Percentiles rank a stretch among this genome's conserved stretches.
Evolutionary conservation across 2,113 vertebrate genomes (phyloP).

Genomic region (Arvicanthis niloticus): DNA sequence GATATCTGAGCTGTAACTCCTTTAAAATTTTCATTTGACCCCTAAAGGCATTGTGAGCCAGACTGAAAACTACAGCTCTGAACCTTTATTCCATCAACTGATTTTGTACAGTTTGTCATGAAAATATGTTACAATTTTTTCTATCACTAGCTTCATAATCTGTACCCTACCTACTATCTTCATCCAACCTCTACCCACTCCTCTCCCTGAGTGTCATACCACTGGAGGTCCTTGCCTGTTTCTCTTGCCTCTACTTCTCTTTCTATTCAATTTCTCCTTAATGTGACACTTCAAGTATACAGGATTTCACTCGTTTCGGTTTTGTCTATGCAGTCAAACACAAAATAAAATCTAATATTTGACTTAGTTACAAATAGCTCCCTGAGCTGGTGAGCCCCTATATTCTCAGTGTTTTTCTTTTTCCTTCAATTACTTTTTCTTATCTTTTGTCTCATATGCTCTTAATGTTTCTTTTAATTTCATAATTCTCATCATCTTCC

Average conservation of each 20-base stretch:
- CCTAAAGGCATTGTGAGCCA: not conserved
- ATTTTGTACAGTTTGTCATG: not conserved
- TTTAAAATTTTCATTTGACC: not conserved
- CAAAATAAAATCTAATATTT: not conserved
- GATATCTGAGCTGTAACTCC: not conserved
- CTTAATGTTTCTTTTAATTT: not conserved
- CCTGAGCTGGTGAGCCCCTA: not conserved
- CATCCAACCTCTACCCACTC: rapidly evolving
- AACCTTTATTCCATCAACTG: not conserved
- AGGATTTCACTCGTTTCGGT: not conserved
- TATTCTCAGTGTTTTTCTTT: not conserved
- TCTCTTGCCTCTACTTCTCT: not conserved
- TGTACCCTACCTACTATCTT: not conserved
- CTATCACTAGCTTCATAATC: too few species aligned
- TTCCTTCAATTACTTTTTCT: not conserved
- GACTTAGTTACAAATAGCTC: not conserved
- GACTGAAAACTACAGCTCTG: not conserved
- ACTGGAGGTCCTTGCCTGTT: not conserved
- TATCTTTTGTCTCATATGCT: not conserved
- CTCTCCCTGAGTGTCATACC: rapidly evolving
- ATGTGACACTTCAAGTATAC: not conserved
- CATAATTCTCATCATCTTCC: not conserved
- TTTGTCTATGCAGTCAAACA: not conserved
- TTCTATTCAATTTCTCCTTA: not conserved
- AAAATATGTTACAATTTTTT: not conserved